phyloP scores from a whole-genome alignment of 2,797 vertebrate genomes.

The Aphelocoma californica region DNA sequence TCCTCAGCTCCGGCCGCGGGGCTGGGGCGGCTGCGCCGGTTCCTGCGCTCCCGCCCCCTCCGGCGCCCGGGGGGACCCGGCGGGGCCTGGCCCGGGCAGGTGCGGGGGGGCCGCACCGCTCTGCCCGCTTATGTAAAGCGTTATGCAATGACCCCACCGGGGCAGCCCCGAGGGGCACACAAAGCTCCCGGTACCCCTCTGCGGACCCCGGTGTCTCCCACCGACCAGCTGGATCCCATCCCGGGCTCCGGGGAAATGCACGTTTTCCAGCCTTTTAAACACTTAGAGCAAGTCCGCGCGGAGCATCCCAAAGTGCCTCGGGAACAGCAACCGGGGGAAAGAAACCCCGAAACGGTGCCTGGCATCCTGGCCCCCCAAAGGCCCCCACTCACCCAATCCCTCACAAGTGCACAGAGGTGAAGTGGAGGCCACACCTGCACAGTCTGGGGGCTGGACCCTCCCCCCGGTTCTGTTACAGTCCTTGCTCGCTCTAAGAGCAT shows the following conservation, averaged over 20 bases:
- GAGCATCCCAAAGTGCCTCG: not conserved
- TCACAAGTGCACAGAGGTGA: rapidly evolving
- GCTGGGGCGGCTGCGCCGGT: not conserved
- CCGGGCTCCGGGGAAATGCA: rapidly evolving
- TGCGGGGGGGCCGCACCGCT: not conserved
- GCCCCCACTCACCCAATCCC: not conserved
- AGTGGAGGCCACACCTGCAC: not conserved
- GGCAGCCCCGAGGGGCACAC: not conserved
- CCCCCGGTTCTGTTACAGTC: rapidly evolving
- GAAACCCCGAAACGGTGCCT: rapidly evolving
- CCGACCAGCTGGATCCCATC: rapidly evolving
- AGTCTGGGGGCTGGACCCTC: not conserved
- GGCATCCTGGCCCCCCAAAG: not conserved
- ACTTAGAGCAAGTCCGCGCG: rapidly evolving
- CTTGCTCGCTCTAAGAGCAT: not conserved
- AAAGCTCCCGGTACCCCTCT: rapidly evolving
- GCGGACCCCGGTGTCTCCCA: not conserved
- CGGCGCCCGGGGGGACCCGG: not conserved
- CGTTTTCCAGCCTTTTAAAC: no score
- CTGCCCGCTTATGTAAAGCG: not conserved
- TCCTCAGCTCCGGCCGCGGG: not conserved
- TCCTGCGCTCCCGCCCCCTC: conserved; percentile 12
- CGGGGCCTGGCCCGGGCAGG: not conserved
- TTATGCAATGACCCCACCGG: not conserved
- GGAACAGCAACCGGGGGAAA: rapidly evolving